phyloP scores from a whole-genome alignment of 2,888 invertebrate species.

The Phyllotreta cruciferae region DNA sequence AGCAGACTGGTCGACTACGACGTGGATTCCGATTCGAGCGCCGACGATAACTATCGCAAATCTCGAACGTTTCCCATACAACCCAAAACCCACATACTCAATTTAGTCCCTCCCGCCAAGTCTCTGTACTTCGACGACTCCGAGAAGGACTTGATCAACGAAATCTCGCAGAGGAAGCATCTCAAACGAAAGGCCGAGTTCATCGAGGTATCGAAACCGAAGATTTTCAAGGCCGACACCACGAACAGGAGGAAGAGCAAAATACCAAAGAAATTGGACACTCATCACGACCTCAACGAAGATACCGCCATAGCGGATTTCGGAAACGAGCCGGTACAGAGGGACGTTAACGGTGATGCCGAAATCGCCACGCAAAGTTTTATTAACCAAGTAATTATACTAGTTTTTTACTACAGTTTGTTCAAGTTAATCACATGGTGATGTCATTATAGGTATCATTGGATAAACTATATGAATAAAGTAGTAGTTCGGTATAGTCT shows the following conservation, averaged over 20 bases:
- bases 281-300: slow-evolving; percentile 25
- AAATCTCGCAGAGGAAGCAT: slow-evolving; percentile 54
- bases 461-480: too few relatives aligned
- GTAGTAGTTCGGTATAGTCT: too few relatives aligned
- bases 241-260: slow-evolving; percentile 57
- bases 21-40: slow-evolving; percentile 47
- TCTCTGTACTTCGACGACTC: slow-evolving; percentile 50
- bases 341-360: slow-evolving; percentile 2
- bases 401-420: not conserved
- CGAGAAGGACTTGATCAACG: slow-evolving; percentile 53
- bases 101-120: slow-evolving; percentile 35
- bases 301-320: slow-evolving; percentile 12
- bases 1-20: slow-evolving; percentile 54
- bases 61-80: slow-evolving; percentile 5
- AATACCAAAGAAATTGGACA: slow-evolving; percentile 56
- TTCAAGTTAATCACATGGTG: not conserved
- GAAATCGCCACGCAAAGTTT: slow-evolving; percentile 12
- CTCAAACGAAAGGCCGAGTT: slow-evolving; percentile 51
- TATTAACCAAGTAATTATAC: slow-evolving; percentile 8
- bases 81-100: slow-evolving; percentile 37
- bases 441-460: not conserved
- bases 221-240: slow-evolving; percentile 52
- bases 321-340: not conserved
- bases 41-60: slow-evolving; percentile 43
- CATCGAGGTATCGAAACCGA: slow-evolving; percentile 45